Evolutionary conservation across 2,888 invertebrate genomes (phyloP).

Genomic region (Calliopum simillimum): DNA sequence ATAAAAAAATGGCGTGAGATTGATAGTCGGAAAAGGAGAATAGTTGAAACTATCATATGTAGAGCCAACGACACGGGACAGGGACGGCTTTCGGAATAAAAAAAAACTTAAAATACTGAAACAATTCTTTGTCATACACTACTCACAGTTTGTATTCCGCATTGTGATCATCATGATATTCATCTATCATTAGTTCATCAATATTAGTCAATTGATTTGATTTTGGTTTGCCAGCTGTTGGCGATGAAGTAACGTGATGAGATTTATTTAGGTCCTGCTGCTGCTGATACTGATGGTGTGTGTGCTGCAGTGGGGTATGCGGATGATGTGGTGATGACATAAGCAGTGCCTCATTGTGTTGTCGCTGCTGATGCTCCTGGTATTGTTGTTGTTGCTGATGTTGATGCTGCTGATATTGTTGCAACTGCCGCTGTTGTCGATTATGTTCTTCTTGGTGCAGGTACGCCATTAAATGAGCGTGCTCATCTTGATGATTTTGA

Average conservation of each 20-base stretch:
- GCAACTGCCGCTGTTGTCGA: conserved; percentile 40
- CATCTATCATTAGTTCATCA: conserved; percentile 63
- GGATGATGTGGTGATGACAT: conserved; percentile 3
- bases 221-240: conserved; percentile 47
- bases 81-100: no score
- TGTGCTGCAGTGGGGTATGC: background rate
- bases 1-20: no score
- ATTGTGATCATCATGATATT: conserved; percentile 60
- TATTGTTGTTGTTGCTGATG: conserved; percentile 37
- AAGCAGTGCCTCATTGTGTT: conserved; percentile 17
- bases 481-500: conserved; percentile 11
- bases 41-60: no score
- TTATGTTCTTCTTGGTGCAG: conserved; percentile 45
- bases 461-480: conserved; percentile 39
- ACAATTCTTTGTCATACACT: conserved; percentile 42
- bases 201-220: conserved; percentile 47
- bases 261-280: conserved; percentile 50
- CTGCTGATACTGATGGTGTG: conserved; percentile 38
- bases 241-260: conserved; percentile 40
- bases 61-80: no score
- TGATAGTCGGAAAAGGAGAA: no score
- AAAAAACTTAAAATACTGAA: no score
- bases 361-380: conserved; percentile 22
- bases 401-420: conserved; percentile 36
- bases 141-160: conserved; percentile 64